Conservation (phyloP, 2,113 vertebrate species). For the Corydoras maculifer region DNA sequence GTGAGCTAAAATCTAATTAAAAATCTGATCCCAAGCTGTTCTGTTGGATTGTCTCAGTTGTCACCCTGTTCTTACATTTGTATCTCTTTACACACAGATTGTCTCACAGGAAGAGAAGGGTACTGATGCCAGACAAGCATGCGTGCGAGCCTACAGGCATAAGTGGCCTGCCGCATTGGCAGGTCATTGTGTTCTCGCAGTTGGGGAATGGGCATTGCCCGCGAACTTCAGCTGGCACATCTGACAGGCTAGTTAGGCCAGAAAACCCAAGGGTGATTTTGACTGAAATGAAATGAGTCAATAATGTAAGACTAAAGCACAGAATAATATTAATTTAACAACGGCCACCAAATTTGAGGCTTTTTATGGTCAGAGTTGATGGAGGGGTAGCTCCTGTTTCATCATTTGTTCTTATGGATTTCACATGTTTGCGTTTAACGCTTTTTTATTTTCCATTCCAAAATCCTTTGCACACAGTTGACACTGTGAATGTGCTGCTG, state of each 20-base stretch:
- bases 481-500: conserved; percentile 24
- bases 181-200: conserved; percentile 47
- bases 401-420: too few relatives aligned
- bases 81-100: conserved; percentile 26
- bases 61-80: conserved; percentile 13
- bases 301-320: neutral
- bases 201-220: conserved; percentile 41
- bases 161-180: conserved; percentile 42
- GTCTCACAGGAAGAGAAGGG: conserved; percentile 19
- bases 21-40: conserved; percentile 61
- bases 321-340: too few relatives aligned
- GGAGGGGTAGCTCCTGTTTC: too few relatives aligned
- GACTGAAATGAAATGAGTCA: neutral
- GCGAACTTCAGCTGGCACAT: conserved; percentile 53
- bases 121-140: conserved; percentile 22
- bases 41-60: conserved; percentile 8
- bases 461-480: conserved; percentile 8
- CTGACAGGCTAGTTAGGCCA: conserved; percentile 36
- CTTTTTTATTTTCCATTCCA: neutral
- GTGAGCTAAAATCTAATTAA: conserved; percentile 72
- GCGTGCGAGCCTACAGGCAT: conserved; percentile 17
- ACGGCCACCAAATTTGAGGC: too few relatives aligned
- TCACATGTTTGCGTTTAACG: conserved; percentile 9
- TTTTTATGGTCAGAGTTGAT: too few relatives aligned
- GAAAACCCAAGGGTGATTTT: conserved; percentile 9